Base-by-base conservation (phyloP, 2,797 vertebrate genomes). In the Sciurus vulgaris region DNA sequence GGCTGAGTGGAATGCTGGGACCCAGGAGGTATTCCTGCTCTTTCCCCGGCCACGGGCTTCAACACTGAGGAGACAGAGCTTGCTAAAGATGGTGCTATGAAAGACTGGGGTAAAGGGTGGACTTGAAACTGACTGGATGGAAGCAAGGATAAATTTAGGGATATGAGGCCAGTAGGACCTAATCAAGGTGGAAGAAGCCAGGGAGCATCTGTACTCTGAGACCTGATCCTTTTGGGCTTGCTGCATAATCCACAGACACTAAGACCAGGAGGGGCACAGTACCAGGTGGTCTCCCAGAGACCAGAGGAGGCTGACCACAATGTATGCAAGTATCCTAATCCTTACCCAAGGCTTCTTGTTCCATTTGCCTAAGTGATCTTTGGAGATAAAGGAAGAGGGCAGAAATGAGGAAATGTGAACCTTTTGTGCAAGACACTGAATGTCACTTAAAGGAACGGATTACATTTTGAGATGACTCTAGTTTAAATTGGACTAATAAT, bases 251-350 rank as follows among this genome's bases (percentile, higher is more conserved):
- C 59, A 5, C 8, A 41, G 41, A 30, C 22, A 44, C 24, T 41
- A n/a, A 15, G 9, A 3, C 35, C 8, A 24, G 5, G 72, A 15
- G 7, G 24, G 9, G 2, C 12, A 24, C 6, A 38, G 59, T 0
- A 8, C 9, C 24, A 14, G 5, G 33, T 47, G 72, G 41, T 35
- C 3, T 69, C 18, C 47, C 0, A 5, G 49, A 82, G n/a, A 12
- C 35, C 69, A 51, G 6, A 70, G 49, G 77, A 65, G 3, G 4
- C 7, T n/a, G 84, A 26, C 11, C n/a, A 22, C 13, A 3, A 5
- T 15, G 41, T 0, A 0, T 47, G 13, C 0, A 22, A 5, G 3
- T 41, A 15, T 22, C 33, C 5, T 3, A 5, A 17, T 14, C 6
- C 12, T 47, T 30, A 11, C 14, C 8, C 24, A 1, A 18, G 9